Evolutionary conservation across 2,888 invertebrate genomes (phyloP), one percentile per base, ranked within the genome.

Genomic region (Leptinotarsa tumamoca): DNA sequence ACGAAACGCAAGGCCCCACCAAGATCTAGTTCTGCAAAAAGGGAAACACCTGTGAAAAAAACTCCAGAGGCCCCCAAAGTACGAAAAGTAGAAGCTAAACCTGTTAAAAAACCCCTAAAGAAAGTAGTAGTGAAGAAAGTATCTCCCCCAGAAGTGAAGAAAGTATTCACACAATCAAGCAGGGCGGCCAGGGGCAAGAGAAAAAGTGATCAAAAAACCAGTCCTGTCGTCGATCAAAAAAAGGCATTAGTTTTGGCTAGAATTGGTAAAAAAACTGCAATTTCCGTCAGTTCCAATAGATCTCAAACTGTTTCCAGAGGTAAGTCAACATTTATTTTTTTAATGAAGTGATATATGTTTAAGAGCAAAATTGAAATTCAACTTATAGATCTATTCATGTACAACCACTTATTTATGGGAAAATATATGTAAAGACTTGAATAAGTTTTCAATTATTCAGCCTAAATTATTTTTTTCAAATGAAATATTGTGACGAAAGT

Each of bases 161-260:
- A 76, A 61, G 72, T 68, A 4, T 52, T 74, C 3, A 52, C 79
- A 17, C 74, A 75, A n/a, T 78, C 81, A 4, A 84, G 82, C 49
- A 83, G 87, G 68, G 83, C 86, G 4, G 85, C 86, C 70, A 81
- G 87, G 71, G 86, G 84, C 13, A 85, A 85, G 69, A 84, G 84
- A 77, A 80, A 80, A 75, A 67, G 50, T 21, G 77, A 73, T 43
- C 70, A 75, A 51, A 85, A 84, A 80, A 80, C 81, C 13, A 85
- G 82, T 82, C 86, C 88, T 0, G 84, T 87, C n/a, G 85, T 89
- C 56, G 89, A 89, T 80, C 86, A 85, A 74, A 89, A 89, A 69
- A 89, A 89, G 80, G 88, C 89, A 15, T 87, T 86, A 75, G 87
- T 88, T 18, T 80, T 88, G 74, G 88, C 88, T 4, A 89, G 88